Conservation (phyloP, 2,113 vertebrate genomes). For the Myocastor coypus region DNA sequence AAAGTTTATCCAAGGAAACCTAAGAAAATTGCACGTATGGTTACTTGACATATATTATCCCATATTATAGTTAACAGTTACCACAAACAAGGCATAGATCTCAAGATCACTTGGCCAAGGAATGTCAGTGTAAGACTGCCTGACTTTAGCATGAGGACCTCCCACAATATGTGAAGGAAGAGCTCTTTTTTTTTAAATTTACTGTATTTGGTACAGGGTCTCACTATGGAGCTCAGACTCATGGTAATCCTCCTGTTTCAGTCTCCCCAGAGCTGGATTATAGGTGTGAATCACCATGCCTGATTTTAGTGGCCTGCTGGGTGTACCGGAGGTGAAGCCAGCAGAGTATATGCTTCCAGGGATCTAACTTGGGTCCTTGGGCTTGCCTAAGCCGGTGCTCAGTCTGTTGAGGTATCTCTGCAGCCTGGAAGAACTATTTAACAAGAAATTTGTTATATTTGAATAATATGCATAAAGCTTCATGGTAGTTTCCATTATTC, state of each 20-base stretch:
- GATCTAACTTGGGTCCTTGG: no score
- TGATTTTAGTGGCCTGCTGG: no score
- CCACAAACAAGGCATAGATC: not conserved
- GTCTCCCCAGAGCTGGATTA: no score
- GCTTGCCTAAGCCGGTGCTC: no score
- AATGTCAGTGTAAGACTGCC: not conserved
- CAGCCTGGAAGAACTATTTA: not conserved
- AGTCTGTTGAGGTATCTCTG: no score
- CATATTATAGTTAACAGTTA: not conserved
- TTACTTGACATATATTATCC: not conserved
- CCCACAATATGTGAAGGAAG: not conserved
- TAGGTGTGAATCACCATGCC: no score
- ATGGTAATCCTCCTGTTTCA: no score
- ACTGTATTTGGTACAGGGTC: no score
- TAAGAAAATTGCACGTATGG: not conserved
- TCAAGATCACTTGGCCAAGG: not conserved
- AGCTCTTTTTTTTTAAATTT: not conserved
- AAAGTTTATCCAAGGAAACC: not conserved
- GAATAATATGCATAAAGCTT: not conserved
- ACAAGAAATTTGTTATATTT: constrained; percentile 20
- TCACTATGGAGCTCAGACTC: no score
- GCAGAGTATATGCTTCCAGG: no score
- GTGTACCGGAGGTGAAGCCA: no score
- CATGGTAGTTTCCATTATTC: not conserved
- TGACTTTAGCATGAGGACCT: not conserved